phyloP scores from a whole-genome alignment of 2,797 vertebrate genomes.

The Delichon dasypus region DNA sequence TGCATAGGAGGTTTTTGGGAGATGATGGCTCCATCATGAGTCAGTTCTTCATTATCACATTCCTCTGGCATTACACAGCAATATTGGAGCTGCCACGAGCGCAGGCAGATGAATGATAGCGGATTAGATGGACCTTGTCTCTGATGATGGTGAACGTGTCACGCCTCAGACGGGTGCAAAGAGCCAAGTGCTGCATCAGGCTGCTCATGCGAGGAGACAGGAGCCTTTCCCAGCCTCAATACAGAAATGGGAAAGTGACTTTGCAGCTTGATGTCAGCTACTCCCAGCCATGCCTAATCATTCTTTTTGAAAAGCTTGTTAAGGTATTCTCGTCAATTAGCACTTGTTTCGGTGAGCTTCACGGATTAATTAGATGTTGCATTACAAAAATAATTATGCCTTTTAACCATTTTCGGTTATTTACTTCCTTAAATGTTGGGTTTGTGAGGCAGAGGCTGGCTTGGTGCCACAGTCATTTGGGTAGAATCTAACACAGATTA shows the following conservation, averaged over 20 bases:
- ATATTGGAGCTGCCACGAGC: slow-evolving; percentile 24
- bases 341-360: slow-evolving; percentile 54
- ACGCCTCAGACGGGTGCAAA: neutral
- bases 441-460: slow-evolving; percentile 48
- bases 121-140: slow-evolving; percentile 42
- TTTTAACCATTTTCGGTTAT: slow-evolving; percentile 66
- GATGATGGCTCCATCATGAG: slow-evolving; percentile 64
- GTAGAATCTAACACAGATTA: slow-evolving; percentile 63
- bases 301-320: slow-evolving; percentile 52
- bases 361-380: slow-evolving; percentile 60
- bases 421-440: slow-evolving; percentile 63
- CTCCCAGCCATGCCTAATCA: slow-evolving; percentile 25
- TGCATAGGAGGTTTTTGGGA: slow-evolving; percentile 40
- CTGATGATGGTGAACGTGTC: neutral
- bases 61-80: slow-evolving; percentile 36
- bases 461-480: slow-evolving; percentile 43
- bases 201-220: neutral
- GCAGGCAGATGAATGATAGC: neutral
- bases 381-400: slow-evolving; percentile 65
- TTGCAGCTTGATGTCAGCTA: slow-evolving; percentile 38
- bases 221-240: neutral
- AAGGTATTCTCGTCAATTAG: slow-evolving; percentile 63
- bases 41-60: slow-evolving; percentile 56
- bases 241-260: slow-evolving; percentile 25
- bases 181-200: neutral